Conservation (phyloP, 2,888 invertebrate species). For the Synergus laeviventris region DNA sequence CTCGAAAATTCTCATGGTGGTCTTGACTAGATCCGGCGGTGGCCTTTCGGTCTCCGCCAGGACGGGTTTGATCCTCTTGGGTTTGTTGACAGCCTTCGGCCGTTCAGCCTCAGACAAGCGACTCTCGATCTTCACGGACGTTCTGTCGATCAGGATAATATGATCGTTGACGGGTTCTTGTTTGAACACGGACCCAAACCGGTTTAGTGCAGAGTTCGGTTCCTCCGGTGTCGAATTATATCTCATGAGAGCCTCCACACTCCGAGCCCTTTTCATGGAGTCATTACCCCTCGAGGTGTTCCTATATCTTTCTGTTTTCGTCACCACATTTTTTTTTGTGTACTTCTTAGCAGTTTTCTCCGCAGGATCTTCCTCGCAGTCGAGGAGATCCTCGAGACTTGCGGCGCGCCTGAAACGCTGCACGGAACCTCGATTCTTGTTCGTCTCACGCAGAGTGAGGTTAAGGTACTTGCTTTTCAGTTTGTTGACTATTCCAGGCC, state of each 20-base stretch:
- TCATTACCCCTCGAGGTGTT: constrained; percentile 79
- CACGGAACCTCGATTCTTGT: constrained; percentile 82
- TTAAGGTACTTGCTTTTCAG: constrained; percentile 91
- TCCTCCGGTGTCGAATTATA: constrained; percentile 76
- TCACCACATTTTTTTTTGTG: constrained; percentile 60
- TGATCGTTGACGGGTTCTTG: constrained; percentile 77
- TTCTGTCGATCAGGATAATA: constrained; percentile 75
- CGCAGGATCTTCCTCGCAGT: constrained; percentile 77
- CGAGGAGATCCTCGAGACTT: constrained; percentile 90
- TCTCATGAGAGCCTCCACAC: constrained; percentile 89
- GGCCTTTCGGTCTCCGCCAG: constrained; percentile 88
- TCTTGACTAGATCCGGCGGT: constrained; percentile 92
- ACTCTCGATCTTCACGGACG: constrained; percentile 70
- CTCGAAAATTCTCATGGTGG: constrained; percentile 91
- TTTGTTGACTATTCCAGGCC: constrained; percentile 93
- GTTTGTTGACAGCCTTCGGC: constrained; percentile 77
- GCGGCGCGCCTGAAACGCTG: constrained; percentile 86
- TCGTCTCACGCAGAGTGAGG: constrained; percentile 86
- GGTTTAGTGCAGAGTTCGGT: constrained; percentile 14
- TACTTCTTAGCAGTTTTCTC: constrained; percentile 63
- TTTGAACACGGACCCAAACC: constrained; percentile 48
- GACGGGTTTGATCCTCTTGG: constrained; percentile 81
- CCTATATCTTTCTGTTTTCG: constrained; percentile 76
- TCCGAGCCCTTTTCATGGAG: constrained; percentile 89
- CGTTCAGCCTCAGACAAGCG: constrained; percentile 71